Conservation (phyloP, 2,888 invertebrate species). For the Diarsia rubi region DNA sequence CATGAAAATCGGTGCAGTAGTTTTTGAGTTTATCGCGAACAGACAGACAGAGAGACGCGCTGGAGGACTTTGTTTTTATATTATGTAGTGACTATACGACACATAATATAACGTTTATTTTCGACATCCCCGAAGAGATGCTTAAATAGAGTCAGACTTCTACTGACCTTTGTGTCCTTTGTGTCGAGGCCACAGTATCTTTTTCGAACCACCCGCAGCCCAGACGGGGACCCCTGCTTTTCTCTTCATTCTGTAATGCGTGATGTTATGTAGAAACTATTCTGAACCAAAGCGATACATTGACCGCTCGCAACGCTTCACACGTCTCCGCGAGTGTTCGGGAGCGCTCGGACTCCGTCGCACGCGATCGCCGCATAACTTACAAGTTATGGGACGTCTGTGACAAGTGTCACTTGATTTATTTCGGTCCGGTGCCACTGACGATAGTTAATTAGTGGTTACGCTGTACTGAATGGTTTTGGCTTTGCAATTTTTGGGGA, state of each 20-base stretch:
- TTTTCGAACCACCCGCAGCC: no score
- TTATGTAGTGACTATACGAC: no score
- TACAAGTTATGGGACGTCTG: conserved; percentile 80
- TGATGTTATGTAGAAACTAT: not conserved
- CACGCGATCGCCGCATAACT: conserved; percentile 79
- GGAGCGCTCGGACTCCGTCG: conserved; percentile 42
- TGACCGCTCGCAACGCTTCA: conserved; percentile 5
- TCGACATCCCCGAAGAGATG: no score
- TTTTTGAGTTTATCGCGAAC: no score
- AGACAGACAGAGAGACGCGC: no score
- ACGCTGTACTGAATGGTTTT: conserved; percentile 33
- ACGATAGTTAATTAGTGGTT: conserved; percentile 68
- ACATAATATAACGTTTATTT: no score
- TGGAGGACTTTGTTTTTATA: no score
- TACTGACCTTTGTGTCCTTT: no score
- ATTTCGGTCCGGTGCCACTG: conserved; percentile 67
- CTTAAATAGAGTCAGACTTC: no score
- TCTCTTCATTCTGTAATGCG: not conserved
- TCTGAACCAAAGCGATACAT: not conserved
- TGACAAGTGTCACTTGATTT: conserved; percentile 83
- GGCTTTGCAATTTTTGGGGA: conserved; percentile 11
- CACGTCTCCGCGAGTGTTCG: conserved; percentile 22
- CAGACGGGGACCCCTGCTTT: not conserved
- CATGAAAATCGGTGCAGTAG: no score
- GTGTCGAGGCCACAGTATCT: no score